phyloP scores from a whole-genome alignment of 1,140 invertebrate species.

The Ganaspis sp. region DNA sequence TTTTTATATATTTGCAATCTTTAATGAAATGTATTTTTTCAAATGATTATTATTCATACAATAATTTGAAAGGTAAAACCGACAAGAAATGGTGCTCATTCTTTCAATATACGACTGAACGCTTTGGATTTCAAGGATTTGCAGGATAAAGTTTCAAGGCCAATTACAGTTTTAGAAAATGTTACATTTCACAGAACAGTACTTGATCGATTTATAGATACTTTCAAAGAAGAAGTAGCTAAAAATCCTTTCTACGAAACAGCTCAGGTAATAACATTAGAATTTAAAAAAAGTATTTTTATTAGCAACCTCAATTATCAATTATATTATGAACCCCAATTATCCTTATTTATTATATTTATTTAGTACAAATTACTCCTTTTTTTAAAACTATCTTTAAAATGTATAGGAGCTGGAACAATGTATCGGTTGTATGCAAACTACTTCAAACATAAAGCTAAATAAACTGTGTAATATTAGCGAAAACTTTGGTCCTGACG shows the following conservation, averaged over 20 bases:
- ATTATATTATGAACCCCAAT: background rate
- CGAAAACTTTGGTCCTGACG: constrained; percentile 69
- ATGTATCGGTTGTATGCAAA: constrained; percentile 93
- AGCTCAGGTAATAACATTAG: constrained; percentile 78
- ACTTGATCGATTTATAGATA: constrained; percentile 89
- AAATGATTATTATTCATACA: too few species aligned
- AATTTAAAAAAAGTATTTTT: constrained; percentile 33
- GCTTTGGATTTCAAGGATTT: constrained; percentile 87
- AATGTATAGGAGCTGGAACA: constrained; percentile 83
- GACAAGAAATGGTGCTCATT: constrained; percentile 75
- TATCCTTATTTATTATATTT: too few species aligned
- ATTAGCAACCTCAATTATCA: constrained; percentile 25
- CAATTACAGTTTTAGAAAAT: constrained; percentile 85
- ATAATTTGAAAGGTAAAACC: constrained; percentile 78
- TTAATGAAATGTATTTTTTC: too few species aligned
- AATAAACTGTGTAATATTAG: constrained; percentile 81
- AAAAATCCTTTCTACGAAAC: constrained; percentile 83
- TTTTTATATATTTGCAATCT: too few species aligned
- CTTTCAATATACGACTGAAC: constrained; percentile 85
- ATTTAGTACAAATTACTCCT: too few species aligned
- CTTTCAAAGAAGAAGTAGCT: constrained; percentile 86
- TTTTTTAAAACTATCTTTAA: too few species aligned
- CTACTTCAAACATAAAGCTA: constrained; percentile 87
- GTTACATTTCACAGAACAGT: constrained; percentile 88
- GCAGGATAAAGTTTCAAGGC: constrained; percentile 84